phyloP scores from a whole-genome alignment of 2,113 vertebrate species.

The Malurus alboscapulatus region DNA sequence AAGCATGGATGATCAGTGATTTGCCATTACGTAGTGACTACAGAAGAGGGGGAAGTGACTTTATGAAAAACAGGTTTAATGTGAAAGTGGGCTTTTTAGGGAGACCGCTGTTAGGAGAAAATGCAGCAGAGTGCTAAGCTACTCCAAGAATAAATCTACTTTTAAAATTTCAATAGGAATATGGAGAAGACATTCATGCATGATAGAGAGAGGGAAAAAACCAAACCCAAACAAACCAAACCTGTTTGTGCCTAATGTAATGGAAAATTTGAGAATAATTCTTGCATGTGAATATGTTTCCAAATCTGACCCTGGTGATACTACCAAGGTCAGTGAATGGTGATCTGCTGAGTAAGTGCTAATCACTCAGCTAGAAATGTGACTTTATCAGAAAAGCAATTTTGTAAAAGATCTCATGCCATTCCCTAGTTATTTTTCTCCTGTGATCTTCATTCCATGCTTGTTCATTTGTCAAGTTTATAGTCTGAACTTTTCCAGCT shows the following conservation, averaged over 20 bases:
- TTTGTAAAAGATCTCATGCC: background rate
- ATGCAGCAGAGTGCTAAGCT: background rate
- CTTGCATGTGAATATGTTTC: slow-evolving; percentile 13
- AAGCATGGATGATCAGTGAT: background rate
- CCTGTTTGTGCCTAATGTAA: slow-evolving; percentile 32
- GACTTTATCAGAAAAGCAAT: slow-evolving; percentile 12
- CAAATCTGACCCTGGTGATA: slow-evolving; percentile 3
- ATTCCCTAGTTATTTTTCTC: background rate
- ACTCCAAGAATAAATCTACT: background rate
- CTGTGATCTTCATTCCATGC: background rate
- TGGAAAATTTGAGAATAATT: slow-evolving; percentile 42
- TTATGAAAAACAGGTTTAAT: background rate
- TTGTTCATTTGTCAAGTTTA: background rate
- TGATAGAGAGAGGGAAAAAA: background rate
- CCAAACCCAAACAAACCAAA: no score
- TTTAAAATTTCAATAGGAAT: slow-evolving; percentile 8
- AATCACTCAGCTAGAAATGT: slow-evolving; percentile 35
- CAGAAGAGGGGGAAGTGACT: background rate
- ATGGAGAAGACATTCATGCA: background rate
- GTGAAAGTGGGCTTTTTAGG: background rate
- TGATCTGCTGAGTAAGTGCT: slow-evolving; percentile 50
- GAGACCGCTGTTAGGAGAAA: background rate
- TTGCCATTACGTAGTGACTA: background rate
- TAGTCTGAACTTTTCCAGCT: background rate
- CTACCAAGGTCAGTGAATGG: slow-evolving; percentile 5